Conservation (phyloP, 1,140 invertebrate genomes). For the Drosophila tani region DNA sequence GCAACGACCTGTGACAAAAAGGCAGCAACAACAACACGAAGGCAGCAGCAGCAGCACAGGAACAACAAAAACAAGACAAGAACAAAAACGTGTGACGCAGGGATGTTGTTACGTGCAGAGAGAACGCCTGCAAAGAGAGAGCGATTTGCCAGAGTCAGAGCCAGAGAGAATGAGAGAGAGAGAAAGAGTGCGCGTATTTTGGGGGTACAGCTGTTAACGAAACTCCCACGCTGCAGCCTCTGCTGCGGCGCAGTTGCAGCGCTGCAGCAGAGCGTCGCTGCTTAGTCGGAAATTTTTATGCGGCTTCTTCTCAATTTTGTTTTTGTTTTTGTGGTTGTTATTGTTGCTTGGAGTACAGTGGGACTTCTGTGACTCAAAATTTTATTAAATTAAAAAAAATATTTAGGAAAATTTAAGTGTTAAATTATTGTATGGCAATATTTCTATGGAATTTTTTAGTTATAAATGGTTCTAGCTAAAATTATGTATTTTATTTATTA, state of each 20-base stretch:
- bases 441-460: too few species aligned
- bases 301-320: constrained; percentile 45
- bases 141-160: constrained; percentile 12
- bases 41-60: constrained; percentile 40
- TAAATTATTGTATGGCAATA: not conserved
- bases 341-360: constrained; percentile 29
- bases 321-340: constrained; percentile 27
- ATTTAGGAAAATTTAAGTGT: not conserved
- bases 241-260: constrained; percentile 20
- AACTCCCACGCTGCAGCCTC: constrained; percentile 71
- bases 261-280: constrained; percentile 34
- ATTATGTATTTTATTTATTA: too few species aligned
- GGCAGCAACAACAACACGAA: constrained; percentile 59
- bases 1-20: constrained; percentile 82
- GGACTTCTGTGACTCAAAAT: not conserved
- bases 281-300: constrained; percentile 50
- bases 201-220: constrained; percentile 79
- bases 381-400: not conserved
- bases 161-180: constrained; percentile 10
- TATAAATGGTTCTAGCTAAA: too few species aligned
- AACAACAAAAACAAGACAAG: constrained; percentile 35
- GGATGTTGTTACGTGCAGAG: constrained; percentile 74
- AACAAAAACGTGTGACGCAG: constrained; percentile 76
- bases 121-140: constrained; percentile 27
- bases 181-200: constrained; percentile 38